These are phyloP conservation scores for Myopa testacea DNA, from an alignment of 2,888 invertebrate species.

Conservation along the genomic window DNA sequence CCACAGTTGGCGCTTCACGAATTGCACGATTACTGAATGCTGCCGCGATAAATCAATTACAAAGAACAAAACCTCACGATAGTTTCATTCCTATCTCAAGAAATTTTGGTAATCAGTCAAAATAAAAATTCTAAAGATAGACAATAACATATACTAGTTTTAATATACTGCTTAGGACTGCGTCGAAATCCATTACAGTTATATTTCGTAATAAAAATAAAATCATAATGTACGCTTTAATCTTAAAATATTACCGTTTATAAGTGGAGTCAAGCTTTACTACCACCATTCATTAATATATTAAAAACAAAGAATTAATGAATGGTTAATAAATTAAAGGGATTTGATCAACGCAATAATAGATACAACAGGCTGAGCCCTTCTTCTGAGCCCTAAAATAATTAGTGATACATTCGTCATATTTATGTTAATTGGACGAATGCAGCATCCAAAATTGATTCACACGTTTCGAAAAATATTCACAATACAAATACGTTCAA, in stretches of 20 bases:
- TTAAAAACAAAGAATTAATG: too few species aligned
- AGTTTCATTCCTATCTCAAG: not conserved
- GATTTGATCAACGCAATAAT: not conserved
- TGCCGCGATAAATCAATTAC: not conserved
- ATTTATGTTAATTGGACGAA: not conserved
- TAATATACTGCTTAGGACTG: not conserved
- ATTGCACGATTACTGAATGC: constrained; percentile 21
- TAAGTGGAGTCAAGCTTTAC: too few species aligned
- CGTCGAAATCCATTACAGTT: not conserved
- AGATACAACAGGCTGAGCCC: not conserved
- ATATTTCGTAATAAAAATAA: not conserved
- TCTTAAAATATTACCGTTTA: not conserved
- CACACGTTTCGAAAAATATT: not conserved
- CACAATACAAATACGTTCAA: constrained; percentile 2
- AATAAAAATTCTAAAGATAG: too few species aligned
- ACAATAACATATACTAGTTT: not conserved
- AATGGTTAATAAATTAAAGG: not conserved
- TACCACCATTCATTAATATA: too few species aligned
- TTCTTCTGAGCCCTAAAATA: not conserved
- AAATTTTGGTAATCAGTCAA: constrained; percentile 21
- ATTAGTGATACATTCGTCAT: not conserved
- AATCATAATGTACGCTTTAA: constrained; percentile 1
- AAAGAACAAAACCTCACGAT: constrained; percentile 9
- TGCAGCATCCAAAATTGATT: not conserved
- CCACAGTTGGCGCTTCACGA: constrained; percentile 9